phyloP scores from a whole-genome alignment of 2,797 vertebrate species.

The Coranthus polyacanthus region DNA sequence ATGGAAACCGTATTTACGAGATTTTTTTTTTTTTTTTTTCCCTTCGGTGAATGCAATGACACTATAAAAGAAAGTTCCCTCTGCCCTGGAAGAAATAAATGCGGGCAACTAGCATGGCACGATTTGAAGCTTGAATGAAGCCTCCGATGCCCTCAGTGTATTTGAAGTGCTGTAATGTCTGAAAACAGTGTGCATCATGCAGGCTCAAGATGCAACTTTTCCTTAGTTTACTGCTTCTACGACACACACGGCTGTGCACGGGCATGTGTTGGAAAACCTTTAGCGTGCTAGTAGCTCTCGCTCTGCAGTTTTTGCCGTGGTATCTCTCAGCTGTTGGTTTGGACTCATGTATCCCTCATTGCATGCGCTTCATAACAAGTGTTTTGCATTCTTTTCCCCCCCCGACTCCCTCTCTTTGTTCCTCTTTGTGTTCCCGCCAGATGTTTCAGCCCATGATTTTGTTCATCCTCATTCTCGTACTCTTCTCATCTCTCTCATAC shows the following conservation, averaged over 20 bases:
- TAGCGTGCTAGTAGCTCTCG: constrained; percentile 63
- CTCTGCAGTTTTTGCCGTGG: constrained; percentile 63
- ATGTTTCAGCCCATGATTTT: constrained; percentile 94
- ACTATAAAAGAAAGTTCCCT: background rate
- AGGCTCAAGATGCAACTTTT: constrained; percentile 34
- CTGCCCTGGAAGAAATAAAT: background rate
- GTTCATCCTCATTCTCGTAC: constrained; percentile 92
- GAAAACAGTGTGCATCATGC: constrained; percentile 43
- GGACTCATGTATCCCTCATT: constrained; percentile 92
- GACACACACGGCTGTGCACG: constrained; percentile 61
- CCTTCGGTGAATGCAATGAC: constrained; percentile 28
- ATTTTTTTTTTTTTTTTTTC: no score
- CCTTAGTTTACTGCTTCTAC: constrained; percentile 31
- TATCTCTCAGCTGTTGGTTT: constrained; percentile 88
- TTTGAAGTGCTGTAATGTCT: constrained; percentile 49
- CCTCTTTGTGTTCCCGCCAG: constrained; percentile 89
- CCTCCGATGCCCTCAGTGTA: constrained; percentile 26
- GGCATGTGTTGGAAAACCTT: constrained; percentile 60
- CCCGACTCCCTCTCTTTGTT: constrained; percentile 82
- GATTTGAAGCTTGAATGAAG: constrained; percentile 17
- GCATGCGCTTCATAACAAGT: constrained; percentile 97
- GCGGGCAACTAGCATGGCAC: constrained; percentile 3
- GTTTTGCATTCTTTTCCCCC: constrained; percentile 92
- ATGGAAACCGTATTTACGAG: no score
- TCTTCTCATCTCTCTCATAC: constrained; percentile 93